A percentile compares a stretch with the other conserved stretches of the same genome.
Conservation (phyloP, 2,797 vertebrate genomes). For the Pogoniulus pusillus region DNA sequence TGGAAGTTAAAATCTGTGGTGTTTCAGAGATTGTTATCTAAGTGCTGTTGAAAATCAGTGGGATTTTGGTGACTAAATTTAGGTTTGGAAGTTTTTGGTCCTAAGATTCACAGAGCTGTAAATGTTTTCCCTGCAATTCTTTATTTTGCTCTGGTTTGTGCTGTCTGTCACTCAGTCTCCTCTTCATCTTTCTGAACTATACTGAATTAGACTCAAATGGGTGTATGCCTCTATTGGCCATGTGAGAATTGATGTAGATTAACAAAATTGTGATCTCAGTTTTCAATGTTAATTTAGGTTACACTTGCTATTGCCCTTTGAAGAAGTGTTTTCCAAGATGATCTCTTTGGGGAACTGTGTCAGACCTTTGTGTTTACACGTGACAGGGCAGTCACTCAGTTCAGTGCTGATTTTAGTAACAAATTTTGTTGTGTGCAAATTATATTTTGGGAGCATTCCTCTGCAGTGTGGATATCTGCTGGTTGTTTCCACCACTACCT, state of each 20-base stretch:
- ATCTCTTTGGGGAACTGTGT: background rate
- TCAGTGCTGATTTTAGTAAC: background rate
- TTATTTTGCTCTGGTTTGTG: background rate
- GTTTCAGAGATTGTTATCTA: background rate
- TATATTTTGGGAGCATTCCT: background rate
- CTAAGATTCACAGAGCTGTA: background rate
- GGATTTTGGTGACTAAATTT: background rate
- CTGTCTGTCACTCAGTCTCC: background rate
- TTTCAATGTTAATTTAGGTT: background rate
- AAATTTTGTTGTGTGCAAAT: too few relatives aligned
- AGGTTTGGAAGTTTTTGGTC: background rate
- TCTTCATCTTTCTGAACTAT: background rate
- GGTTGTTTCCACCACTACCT: rapidly evolving
- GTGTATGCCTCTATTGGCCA: rapidly evolving
- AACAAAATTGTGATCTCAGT: background rate
- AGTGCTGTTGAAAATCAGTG: background rate
- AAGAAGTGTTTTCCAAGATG: background rate
- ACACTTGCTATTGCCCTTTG: background rate
- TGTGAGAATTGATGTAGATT: background rate
- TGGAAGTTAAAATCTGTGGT: background rate
- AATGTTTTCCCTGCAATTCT: background rate
- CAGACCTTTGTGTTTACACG: background rate
- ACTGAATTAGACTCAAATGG: background rate
- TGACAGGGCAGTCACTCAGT: background rate
- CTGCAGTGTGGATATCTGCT: background rate